Percentiles rank a stretch among this genome's conserved stretches.
Conservation (phyloP, 2,888 invertebrate species). For the Venusia cambrica region DNA sequence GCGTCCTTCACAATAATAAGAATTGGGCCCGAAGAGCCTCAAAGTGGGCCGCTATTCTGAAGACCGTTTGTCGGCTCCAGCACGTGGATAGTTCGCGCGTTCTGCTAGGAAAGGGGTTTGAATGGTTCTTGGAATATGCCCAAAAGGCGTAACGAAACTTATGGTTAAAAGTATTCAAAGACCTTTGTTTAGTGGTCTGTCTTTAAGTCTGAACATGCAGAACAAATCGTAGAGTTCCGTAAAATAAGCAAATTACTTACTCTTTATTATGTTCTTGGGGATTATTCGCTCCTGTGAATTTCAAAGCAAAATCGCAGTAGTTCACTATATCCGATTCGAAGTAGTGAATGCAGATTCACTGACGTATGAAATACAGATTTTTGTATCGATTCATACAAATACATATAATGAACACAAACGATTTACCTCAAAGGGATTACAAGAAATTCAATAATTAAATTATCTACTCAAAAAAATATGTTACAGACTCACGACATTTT, state of each 20-base stretch:
- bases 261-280: slow-evolving; percentile 15
- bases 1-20: slow-evolving; percentile 58
- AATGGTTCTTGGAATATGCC: slow-evolving; percentile 53
- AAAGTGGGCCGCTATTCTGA: slow-evolving; percentile 12
- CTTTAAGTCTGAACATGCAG: too few species aligned
- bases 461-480: too few species aligned
- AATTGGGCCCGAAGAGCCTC: slow-evolving; percentile 38
- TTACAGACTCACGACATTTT: too few species aligned
- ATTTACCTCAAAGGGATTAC: slow-evolving; percentile 17
- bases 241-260: slow-evolving; percentile 35
- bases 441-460: too few species aligned
- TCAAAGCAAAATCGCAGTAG: slow-evolving; percentile 47
- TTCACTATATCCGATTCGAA: slow-evolving; percentile 43
- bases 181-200: slow-evolving; percentile 35
- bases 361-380: slow-evolving; percentile 31
- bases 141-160: slow-evolving; percentile 37
- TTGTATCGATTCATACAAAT: slow-evolving; percentile 30
- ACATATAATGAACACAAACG: slow-evolving; percentile 24
- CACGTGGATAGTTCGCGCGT: slow-evolving; percentile 60
- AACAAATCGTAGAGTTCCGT: slow-evolving; percentile 18
- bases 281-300: slow-evolving; percentile 49
- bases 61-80: slow-evolving; percentile 56
- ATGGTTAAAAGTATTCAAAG: slow-evolving; percentile 39
- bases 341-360: slow-evolving; percentile 40
- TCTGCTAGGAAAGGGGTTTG: slow-evolving; percentile 57